Percentiles rank a stretch among this genome's conserved stretches.
These are phyloP conservation scores for Lottia scabra DNA, from an alignment of 2,888 invertebrate genomes.

Conservation along the genomic window DNA sequence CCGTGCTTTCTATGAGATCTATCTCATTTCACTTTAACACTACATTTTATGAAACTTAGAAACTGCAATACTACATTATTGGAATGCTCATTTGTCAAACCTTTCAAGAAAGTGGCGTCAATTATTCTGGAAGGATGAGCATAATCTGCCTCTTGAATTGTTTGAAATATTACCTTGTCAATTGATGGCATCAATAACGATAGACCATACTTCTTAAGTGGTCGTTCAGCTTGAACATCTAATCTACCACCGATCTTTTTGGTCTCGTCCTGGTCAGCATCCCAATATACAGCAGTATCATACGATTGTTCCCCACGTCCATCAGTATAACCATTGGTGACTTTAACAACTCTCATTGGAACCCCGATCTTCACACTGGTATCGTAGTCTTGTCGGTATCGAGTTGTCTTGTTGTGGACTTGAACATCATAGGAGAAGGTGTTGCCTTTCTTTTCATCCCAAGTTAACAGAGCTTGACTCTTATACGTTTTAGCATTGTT, in stretches of 20 bases:
- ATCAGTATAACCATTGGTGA: slow-evolving; percentile 37
- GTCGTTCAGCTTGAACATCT: slow-evolving; percentile 23
- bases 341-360: slow-evolving; percentile 49
- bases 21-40: too few relatives aligned
- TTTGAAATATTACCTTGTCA: slow-evolving; percentile 34
- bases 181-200: slow-evolving; percentile 41
- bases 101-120: too few relatives aligned
- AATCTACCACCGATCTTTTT: slow-evolving; percentile 45
- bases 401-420: slow-evolving; percentile 32
- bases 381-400: slow-evolving; percentile 35
- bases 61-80: too few relatives aligned
- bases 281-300: slow-evolving; percentile 47
- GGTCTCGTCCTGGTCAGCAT: slow-evolving; percentile 49
- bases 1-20: too few relatives aligned
- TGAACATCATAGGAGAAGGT: slow-evolving; percentile 38
- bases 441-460: slow-evolving; percentile 44
- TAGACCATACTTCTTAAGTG: slow-evolving; percentile 36
- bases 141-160: too few relatives aligned
- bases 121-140: too few relatives aligned
- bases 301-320: slow-evolving; percentile 20
- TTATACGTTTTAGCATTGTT: slow-evolving; percentile 29
- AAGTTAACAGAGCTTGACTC: slow-evolving; percentile 38
- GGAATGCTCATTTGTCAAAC: too few relatives aligned
- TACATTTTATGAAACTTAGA: too few relatives aligned
- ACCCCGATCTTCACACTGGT: slow-evolving; percentile 36